These are phyloP conservation scores for Sorex maritimensis DNA, from an alignment of 2,797 vertebrate species.

Conservation along the genomic window DNA sequence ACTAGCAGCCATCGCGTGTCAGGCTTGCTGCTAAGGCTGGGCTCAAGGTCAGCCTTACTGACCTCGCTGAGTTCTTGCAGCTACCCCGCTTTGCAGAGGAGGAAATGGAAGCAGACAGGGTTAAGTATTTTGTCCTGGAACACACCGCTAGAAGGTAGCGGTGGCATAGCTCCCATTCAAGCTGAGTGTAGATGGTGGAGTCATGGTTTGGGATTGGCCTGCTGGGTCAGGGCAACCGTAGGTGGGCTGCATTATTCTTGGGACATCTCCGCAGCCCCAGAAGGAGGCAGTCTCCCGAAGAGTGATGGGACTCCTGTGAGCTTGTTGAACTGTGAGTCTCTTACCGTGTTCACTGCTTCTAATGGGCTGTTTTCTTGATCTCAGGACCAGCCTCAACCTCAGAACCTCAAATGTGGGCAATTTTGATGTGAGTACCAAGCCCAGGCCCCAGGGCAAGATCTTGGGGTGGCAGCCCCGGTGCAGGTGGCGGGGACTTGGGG, in stretches of 20 bases:
- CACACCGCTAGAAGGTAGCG: neutral
- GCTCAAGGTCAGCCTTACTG: neutral
- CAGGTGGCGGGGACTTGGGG: neutral
- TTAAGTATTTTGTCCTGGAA: neutral
- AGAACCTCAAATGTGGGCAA: slow-evolving; percentile 82
- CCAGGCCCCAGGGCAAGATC: neutral
- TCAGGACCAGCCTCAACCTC: slow-evolving; percentile 85
- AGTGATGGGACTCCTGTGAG: neutral
- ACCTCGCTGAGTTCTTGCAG: neutral
- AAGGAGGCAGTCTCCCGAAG: neutral
- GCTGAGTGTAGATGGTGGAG: neutral
- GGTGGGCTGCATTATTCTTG: neutral
- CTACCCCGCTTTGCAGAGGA: neutral
- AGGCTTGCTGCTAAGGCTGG: neutral
- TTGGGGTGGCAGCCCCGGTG: rapidly evolving
- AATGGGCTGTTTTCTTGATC: slow-evolving; percentile 12
- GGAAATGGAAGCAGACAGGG: neutral
- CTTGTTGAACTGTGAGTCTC: neutral
- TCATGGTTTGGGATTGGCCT: no score
- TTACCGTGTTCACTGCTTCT: neutral
- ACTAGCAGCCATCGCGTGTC: rapidly evolving
- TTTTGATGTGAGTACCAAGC: slow-evolving; percentile 86
- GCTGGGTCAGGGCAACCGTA: neutral
- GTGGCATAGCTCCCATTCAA: neutral
- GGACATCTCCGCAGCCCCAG: neutral